Evolutionary conservation across 2,888 invertebrate species (phyloP).

Genomic region (Neocrepidodera transversa): DNA sequence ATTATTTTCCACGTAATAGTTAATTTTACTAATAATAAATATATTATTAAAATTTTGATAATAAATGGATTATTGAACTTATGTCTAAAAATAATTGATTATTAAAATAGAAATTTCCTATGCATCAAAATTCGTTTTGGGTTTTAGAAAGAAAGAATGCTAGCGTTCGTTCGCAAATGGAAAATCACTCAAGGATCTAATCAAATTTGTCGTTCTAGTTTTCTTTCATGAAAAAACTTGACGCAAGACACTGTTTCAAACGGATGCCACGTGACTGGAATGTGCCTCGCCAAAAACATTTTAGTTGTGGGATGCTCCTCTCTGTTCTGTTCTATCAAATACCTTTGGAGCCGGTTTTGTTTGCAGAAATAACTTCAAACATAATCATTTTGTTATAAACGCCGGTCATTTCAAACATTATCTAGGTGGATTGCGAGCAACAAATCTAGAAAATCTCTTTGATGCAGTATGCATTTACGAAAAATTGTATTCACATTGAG

Average conservation of each 20-base stretch:
- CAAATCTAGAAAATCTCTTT: constrained; percentile 16
- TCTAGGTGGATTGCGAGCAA: background rate
- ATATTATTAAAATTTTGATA: too few species aligned
- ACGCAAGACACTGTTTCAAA: constrained; percentile 44
- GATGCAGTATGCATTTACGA: constrained; percentile 1
- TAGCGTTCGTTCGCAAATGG: background rate
- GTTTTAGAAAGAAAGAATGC: background rate
- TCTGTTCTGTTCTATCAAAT: constrained; percentile 39
- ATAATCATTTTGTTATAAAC: constrained; percentile 36
- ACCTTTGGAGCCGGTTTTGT: constrained; percentile 39
- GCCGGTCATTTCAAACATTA: constrained; percentile 21
- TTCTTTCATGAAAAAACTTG: constrained; percentile 9
- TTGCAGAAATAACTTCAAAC: constrained; percentile 39
- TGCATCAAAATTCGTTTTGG: background rate
- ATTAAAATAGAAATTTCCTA: too few species aligned
- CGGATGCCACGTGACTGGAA: constrained; percentile 57
- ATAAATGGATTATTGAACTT: too few species aligned
- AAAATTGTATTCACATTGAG: background rate
- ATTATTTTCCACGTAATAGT: too few species aligned
- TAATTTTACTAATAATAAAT: too few species aligned
- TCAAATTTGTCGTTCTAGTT: constrained; percentile 21
- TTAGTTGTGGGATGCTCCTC: constrained; percentile 39
- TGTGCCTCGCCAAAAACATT: constrained; percentile 43
- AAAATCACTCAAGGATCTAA: constrained; percentile 13
- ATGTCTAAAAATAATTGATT: too few species aligned